phyloP scores from a whole-genome alignment of 1,140 invertebrate genomes.

The Lordiphosa mommai region DNA sequence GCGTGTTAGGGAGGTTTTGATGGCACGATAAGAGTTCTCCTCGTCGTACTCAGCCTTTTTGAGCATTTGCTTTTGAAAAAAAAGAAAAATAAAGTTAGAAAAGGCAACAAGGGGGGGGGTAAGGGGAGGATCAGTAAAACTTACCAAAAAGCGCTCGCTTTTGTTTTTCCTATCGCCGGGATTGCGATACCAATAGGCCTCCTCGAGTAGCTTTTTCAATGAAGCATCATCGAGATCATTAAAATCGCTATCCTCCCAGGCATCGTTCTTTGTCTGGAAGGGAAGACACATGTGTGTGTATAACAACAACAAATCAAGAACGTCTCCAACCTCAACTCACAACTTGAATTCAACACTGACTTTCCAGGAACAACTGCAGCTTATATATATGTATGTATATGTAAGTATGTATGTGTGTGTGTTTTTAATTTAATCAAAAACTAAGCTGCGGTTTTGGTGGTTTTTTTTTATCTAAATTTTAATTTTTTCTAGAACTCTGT shows the following conservation, averaged over 20 bases:
- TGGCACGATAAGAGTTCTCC: conserved; percentile 65
- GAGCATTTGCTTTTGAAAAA: conserved; percentile 62
- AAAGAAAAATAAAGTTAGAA: not conserved
- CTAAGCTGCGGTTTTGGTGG: too few species aligned
- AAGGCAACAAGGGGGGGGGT: not conserved
- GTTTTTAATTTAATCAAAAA: too few species aligned
- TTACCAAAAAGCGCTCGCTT: conserved; percentile 86
- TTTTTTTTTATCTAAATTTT: too few species aligned
- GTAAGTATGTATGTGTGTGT: too few species aligned
- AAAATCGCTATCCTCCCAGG: conserved; percentile 84
- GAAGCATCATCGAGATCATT: conserved; percentile 84
- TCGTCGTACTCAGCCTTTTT: conserved; percentile 78
- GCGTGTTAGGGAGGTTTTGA: conserved; percentile 58
- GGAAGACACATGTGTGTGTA: conserved; percentile 2
- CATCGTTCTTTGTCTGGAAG: conserved; percentile 63
- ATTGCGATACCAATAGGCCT: conserved; percentile 86
- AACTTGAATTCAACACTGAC: too few species aligned
- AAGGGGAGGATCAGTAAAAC: too few species aligned
- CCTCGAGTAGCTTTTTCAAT: conserved; percentile 85
- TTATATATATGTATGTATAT: too few species aligned
- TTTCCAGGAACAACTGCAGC: too few species aligned
- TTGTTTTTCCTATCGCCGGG: conserved; percentile 86
- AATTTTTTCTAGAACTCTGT: too few species aligned
- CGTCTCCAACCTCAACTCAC: too few species aligned
- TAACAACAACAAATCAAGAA: too few species aligned